Evolutionary conservation across 2,113 vertebrate species (phyloP).

Genomic region (Myiagra hebetior): DNA sequence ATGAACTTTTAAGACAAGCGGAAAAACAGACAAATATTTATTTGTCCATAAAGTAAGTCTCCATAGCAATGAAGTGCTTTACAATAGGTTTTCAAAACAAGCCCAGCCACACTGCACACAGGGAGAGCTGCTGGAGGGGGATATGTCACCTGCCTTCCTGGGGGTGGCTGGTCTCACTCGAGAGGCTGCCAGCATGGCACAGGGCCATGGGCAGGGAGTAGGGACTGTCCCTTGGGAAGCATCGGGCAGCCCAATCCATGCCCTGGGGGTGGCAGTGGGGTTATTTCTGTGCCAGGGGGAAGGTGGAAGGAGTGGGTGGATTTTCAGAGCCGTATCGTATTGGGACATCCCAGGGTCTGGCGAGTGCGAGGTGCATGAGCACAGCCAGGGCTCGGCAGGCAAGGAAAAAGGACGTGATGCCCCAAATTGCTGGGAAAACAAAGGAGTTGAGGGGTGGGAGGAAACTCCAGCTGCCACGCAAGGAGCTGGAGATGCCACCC

Average conservation of each 20-base stretch:
- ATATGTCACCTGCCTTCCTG: rapidly evolving
- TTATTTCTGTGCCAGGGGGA: not conserved
- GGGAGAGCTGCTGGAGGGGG: not conserved
- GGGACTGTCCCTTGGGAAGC: not conserved
- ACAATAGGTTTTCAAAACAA: not conserved
- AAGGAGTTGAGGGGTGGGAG: not conserved
- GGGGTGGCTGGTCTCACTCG: rapidly evolving
- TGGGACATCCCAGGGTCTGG: not conserved
- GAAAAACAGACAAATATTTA: constrained; percentile 21
- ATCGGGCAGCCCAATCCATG: rapidly evolving
- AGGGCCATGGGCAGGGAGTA: not conserved
- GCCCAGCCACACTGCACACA: rapidly evolving
- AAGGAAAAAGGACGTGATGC: not conserved
- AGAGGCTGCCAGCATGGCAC: not conserved
- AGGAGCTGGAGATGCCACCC: rapidly evolving
- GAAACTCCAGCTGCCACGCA: rapidly evolving
- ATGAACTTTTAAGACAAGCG: not conserved
- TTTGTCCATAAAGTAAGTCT: constrained; percentile 6
- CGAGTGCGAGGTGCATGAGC: not conserved
- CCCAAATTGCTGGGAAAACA: not conserved
- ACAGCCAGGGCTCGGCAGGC: not conserved
- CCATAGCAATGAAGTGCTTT: constrained; percentile 12
- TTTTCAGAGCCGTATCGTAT: not conserved
- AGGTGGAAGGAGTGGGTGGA: not conserved
- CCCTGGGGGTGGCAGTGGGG: not conserved